phyloP scores from a whole-genome alignment of 2,113 vertebrate genomes.

The Zapus hudsonius region DNA sequence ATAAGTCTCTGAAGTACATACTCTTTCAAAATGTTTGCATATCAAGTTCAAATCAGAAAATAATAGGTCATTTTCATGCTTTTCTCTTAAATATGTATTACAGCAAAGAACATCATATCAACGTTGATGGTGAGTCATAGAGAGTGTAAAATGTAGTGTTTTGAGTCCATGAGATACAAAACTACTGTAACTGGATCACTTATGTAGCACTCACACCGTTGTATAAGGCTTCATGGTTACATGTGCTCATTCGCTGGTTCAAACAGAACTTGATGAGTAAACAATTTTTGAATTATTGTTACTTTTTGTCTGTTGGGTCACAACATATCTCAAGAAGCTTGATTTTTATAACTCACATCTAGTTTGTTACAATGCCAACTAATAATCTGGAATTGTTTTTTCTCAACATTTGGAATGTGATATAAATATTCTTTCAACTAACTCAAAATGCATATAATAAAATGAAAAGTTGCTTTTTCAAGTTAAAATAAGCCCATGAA shows the following conservation, averaged over 20 bases:
- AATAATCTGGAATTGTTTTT: background rate
- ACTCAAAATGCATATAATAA: background rate
- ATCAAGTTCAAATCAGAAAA: background rate
- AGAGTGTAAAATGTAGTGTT: background rate
- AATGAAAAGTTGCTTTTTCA: background rate
- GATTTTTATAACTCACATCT: background rate
- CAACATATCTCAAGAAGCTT: background rate
- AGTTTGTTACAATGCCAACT: background rate
- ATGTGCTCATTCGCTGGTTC: background rate
- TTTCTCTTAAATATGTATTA: background rate
- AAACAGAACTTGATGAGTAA: background rate
- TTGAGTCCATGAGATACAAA: background rate
- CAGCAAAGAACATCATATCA: background rate
- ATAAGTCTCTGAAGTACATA: background rate
- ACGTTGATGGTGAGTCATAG: background rate
- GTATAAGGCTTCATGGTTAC: background rate
- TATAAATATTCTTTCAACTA: slow-evolving; percentile 4
- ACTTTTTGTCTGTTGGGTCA: background rate
- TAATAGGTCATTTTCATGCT: background rate
- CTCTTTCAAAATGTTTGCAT: background rate
- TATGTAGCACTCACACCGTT: background rate
- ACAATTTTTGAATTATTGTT: background rate
- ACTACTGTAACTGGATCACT: background rate
- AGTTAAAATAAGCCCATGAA: background rate
- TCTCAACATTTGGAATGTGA: background rate